These are phyloP conservation scores for Sylvietta virens DNA, from an alignment of 2,113 vertebrate species.

Conservation along the genomic window DNA sequence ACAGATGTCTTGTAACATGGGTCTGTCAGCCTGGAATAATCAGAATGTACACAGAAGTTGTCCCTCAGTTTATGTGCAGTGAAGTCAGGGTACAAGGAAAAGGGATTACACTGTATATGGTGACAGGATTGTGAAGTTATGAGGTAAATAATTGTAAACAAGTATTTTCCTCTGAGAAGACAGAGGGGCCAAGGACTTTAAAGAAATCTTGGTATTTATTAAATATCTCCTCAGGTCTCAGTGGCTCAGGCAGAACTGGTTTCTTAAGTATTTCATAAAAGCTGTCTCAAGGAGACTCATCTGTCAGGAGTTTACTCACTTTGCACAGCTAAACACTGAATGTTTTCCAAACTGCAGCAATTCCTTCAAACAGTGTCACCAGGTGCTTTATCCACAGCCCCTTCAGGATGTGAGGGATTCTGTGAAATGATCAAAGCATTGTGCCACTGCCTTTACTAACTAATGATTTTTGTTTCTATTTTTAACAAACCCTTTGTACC, in stretches of 20 bases:
- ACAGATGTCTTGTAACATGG: background rate
- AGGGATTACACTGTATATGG: background rate
- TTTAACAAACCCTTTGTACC: background rate
- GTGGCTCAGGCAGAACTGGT: background rate
- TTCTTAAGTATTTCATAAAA: background rate
- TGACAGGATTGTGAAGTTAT: background rate
- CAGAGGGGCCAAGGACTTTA: background rate
- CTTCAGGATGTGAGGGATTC: background rate
- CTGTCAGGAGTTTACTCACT: background rate
- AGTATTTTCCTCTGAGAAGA: background rate
- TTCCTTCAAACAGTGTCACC: background rate
- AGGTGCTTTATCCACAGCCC: background rate
- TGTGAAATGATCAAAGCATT: background rate
- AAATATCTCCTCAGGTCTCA: background rate
- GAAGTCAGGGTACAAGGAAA: background rate
- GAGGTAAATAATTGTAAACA: background rate
- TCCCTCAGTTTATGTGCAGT: background rate
- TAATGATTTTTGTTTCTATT: slow-evolving; percentile 2
- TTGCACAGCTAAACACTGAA: background rate
- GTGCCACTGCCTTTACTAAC: background rate
- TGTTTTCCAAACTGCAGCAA: background rate
- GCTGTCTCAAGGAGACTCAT: background rate
- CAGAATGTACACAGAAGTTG: background rate
- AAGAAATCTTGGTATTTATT: background rate
- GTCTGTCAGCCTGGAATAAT: background rate